phyloP scores from a whole-genome alignment of 2,113 vertebrate genomes.

The Salvelinus namaycush region DNA sequence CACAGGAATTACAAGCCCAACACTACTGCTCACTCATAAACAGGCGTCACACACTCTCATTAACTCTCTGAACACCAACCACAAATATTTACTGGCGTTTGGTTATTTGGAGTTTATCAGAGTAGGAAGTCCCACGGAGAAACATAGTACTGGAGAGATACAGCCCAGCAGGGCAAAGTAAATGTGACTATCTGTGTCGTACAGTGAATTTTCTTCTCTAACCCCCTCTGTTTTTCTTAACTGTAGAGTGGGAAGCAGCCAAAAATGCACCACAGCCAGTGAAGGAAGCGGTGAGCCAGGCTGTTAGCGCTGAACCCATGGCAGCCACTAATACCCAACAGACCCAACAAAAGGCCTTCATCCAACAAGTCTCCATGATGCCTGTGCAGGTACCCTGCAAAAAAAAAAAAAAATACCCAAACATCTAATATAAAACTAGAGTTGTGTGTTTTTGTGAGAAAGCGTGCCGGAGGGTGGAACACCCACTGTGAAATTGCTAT shows the following conservation, averaged over 20 bases:
- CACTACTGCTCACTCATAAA: background rate
- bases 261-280: slow-evolving; percentile 80
- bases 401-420: too few species aligned
- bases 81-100: slow-evolving; percentile 17
- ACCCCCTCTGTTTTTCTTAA: too few species aligned
- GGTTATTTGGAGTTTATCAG: slow-evolving; percentile 1
- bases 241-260: slow-evolving; percentile 91
- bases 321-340: slow-evolving; percentile 77
- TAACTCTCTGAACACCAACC: background rate
- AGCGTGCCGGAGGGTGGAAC: too few species aligned
- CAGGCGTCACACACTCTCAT: background rate
- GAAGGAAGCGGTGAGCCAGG: slow-evolving; percentile 75
- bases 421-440: too few species aligned
- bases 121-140: too few species aligned
- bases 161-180: too few species aligned
- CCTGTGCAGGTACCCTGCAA: slow-evolving; percentile 87
- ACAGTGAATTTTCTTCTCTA: too few species aligned
- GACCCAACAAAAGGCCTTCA: slow-evolving; percentile 84
- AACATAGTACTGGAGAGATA: too few species aligned
- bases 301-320: slow-evolving; percentile 74
- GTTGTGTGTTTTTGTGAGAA: background rate
- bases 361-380: slow-evolving; percentile 90
- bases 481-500: too few species aligned
- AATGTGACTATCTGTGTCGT: too few species aligned
- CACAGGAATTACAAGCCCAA: background rate